Conservation (phyloP, 2,113 vertebrate species). For the Phrynocephalus versicolor region DNA sequence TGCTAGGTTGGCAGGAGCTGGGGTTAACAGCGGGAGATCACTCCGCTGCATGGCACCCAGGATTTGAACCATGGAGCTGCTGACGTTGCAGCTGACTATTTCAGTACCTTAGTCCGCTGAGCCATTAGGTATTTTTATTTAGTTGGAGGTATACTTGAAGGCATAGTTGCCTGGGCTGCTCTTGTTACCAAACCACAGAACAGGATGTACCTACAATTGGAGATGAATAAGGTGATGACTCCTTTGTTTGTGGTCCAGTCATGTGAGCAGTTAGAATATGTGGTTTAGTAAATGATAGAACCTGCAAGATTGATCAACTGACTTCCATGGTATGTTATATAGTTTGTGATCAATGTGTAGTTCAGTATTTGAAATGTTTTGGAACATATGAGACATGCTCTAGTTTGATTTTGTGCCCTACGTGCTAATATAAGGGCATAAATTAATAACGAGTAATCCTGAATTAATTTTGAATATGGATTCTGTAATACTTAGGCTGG, state of each 20-base stretch:
- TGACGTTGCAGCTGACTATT: too few species aligned
- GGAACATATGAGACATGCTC: neutral
- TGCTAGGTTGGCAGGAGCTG: too few species aligned
- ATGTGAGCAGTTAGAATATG: neutral
- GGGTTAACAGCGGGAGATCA: too few species aligned
- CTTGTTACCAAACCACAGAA: neutral
- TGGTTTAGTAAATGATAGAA: neutral
- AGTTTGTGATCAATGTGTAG: neutral
- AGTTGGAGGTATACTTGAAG: neutral
- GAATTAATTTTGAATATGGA: neutral
- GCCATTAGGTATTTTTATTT: neutral
- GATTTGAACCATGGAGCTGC: too few species aligned
- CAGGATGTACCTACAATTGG: neutral
- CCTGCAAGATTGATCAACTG: too few species aligned
- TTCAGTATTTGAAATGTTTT: neutral
- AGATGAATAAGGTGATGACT: neutral
- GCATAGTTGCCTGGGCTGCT: neutral
- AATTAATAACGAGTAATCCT: neutral
- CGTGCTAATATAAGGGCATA: neutral
- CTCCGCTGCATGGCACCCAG: too few species aligned
- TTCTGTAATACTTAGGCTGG: neutral
- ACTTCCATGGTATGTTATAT: neutral
- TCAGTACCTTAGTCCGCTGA: too few species aligned
- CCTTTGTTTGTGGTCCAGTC: neutral
- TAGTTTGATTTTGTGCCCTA: neutral